Percentiles rank a stretch among this genome's conserved stretches.
Conservation (phyloP, 2,113 vertebrate genomes). For the Ciconia maguari region DNA sequence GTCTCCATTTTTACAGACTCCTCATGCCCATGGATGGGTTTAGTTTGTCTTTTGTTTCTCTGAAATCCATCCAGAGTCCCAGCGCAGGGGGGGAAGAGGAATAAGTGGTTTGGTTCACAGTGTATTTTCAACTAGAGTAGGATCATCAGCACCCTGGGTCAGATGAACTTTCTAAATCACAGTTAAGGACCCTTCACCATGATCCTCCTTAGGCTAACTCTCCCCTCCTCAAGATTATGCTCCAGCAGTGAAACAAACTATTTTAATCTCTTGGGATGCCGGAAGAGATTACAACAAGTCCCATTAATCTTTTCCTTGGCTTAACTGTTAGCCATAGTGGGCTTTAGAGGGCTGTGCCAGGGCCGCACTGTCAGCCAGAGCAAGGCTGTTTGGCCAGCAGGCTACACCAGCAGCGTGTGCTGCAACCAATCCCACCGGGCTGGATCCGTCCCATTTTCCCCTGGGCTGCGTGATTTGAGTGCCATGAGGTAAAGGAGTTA, state of each 20-base stretch:
- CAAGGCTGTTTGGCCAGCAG: not conserved
- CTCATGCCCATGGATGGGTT: not conserved
- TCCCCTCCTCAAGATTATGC: slow-evolving; percentile 24
- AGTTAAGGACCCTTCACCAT: not conserved
- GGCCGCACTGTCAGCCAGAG: not conserved
- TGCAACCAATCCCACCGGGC: not conserved
- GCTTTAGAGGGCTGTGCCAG: not conserved
- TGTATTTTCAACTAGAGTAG: not conserved
- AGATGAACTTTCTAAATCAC: slow-evolving; percentile 4
- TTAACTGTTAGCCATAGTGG: not conserved
- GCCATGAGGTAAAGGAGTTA: not conserved
- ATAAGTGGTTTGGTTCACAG: not conserved
- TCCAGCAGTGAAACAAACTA: slow-evolving; percentile 46
- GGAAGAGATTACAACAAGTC: slow-evolving; percentile 6
- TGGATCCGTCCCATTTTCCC: not conserved
- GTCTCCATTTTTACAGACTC: not conserved
- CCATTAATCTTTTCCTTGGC: slow-evolving; percentile 6
- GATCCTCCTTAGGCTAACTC: slow-evolving; percentile 10
- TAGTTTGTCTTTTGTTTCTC: not conserved
- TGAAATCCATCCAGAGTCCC: not conserved
- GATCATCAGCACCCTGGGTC: not conserved
- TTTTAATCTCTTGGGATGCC: slow-evolving; percentile 38
- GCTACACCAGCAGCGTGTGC: not conserved
- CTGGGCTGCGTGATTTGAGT: not conserved
- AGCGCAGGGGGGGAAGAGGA: not conserved